Conservation (phyloP, 2,888 invertebrate species). For the Metacarcinus magister region DNA sequence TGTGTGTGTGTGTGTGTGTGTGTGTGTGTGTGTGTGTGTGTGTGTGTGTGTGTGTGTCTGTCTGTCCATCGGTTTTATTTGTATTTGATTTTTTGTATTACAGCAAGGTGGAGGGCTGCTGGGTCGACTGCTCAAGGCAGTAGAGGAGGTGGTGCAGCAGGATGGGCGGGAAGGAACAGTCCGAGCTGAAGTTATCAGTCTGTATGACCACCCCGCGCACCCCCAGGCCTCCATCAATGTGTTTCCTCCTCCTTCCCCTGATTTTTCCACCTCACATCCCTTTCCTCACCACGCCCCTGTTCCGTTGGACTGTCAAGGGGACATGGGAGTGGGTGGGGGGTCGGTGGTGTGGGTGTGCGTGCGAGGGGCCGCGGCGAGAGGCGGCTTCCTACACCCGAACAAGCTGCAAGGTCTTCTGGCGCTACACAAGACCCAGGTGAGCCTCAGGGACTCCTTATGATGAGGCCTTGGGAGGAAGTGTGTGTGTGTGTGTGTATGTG, state of each 20-base stretch:
- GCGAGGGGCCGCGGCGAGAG: neutral
- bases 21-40: too few relatives aligned
- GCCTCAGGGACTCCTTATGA: neutral
- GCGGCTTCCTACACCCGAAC: neutral
- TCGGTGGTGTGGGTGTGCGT: constrained; percentile 34
- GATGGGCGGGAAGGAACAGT: neutral
- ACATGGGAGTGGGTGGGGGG: neutral
- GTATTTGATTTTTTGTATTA: neutral
- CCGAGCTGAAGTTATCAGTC: neutral
- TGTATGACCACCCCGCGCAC: neutral
- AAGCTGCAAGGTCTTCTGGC: neutral
- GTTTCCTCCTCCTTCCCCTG: neutral
- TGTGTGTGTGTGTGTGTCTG: too few relatives aligned
- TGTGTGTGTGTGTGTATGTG: too few relatives aligned
- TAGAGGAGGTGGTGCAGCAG: constrained; percentile 33
- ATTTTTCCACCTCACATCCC: neutral
- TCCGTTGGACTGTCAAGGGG: neutral
- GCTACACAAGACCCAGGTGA: neutral
- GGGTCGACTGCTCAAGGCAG: neutral
- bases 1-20: too few relatives aligned
- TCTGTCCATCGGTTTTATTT: too few relatives aligned
- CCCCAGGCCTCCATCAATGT: neutral
- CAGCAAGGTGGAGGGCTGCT: neutral
- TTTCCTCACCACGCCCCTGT: neutral
- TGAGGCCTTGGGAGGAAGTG: too few relatives aligned